These are phyloP conservation scores for Egretta garzetta DNA, from an alignment of 2,113 vertebrate genomes.

Conservation along the genomic window DNA sequence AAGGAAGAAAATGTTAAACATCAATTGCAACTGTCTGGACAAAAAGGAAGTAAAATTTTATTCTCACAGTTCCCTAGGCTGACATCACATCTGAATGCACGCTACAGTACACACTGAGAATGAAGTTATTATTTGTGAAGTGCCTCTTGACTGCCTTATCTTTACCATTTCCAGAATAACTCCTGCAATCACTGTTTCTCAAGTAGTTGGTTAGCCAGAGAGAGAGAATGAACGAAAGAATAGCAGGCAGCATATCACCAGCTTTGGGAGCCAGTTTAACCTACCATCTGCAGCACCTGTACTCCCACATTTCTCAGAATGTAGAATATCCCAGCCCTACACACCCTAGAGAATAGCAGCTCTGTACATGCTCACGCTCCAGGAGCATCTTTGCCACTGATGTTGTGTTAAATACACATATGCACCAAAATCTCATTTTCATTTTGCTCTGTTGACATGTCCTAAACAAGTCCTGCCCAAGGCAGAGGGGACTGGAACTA, in stretches of 20 bases:
- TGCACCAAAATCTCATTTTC: background rate
- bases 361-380: background rate
- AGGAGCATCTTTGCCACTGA: background rate
- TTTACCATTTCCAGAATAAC: background rate
- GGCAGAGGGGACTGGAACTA: background rate
- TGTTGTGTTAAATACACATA: background rate
- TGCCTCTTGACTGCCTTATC: background rate
- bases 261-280: background rate
- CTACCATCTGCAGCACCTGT: background rate
- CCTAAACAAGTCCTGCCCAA: background rate
- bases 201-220: background rate
- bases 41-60: background rate
- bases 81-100: background rate
- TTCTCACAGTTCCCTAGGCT: background rate
- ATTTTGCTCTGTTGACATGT: background rate
- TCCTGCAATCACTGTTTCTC: background rate
- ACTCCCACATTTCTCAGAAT: background rate
- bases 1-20: background rate
- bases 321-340: background rate
- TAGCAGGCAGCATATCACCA: background rate
- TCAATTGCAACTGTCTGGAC: background rate
- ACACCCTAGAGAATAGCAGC: background rate
- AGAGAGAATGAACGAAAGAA: background rate
- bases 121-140: background rate
- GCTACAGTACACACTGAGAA: background rate